Conservation (phyloP, 2,797 vertebrate species). For the Enteromius radiatus region DNA sequence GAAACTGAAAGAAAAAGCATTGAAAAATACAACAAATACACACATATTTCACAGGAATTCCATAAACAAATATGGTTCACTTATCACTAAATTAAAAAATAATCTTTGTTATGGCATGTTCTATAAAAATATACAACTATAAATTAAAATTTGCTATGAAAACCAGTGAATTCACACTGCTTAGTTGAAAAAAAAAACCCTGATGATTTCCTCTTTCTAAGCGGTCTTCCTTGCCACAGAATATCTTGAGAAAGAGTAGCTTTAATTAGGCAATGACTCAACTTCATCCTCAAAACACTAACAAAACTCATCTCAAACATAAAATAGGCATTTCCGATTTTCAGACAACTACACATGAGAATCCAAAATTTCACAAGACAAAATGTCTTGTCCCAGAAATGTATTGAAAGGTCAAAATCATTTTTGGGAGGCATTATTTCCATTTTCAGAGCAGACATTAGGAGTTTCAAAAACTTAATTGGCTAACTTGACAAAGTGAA, state of each 20-base stretch:
- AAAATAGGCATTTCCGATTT: constrained; percentile 28
- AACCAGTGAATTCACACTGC: background rate
- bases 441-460: constrained; percentile 33
- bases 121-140: background rate
- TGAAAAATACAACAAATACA: background rate
- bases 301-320: background rate
- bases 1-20: constrained; percentile 57
- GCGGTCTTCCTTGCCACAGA: background rate
- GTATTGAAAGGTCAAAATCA: constrained; percentile 32
- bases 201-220: background rate
- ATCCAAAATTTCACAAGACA: background rate
- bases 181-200: background rate
- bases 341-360: background rate
- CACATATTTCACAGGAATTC: constrained; percentile 11
- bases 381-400: constrained; percentile 8
- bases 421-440: constrained; percentile 6
- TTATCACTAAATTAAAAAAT: background rate
- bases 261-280: constrained; percentile 37
- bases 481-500: constrained; percentile 54
- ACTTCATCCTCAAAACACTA: constrained; percentile 17
- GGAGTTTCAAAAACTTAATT: constrained; percentile 52
- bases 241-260: constrained; percentile 10
- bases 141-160: background rate
- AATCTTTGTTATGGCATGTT: background rate
- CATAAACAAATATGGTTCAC: background rate